A percentile compares a stretch with the other conserved stretches of the same genome.
These are phyloP conservation scores for Oreonectes daqikongensis DNA, from an alignment of 2,797 vertebrate genomes.

Conservation along the genomic window DNA sequence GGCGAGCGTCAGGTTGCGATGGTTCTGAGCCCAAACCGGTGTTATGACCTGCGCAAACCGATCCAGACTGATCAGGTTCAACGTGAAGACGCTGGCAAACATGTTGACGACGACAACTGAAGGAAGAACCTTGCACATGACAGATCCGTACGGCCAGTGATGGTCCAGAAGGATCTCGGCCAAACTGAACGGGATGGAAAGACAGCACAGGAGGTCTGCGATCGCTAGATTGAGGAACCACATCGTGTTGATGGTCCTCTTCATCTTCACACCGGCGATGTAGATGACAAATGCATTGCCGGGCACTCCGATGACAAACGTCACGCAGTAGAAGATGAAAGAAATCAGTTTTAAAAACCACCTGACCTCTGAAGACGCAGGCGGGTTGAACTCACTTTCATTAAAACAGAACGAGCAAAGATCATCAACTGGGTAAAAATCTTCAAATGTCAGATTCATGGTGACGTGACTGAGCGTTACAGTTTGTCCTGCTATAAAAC, in stretches of 20 bases:
- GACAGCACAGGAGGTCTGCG: conserved; percentile 80
- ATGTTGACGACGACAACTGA: conserved; percentile 77
- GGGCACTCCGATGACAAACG: conserved; percentile 75
- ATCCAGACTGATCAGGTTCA: conserved; percentile 77
- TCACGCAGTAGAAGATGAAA: conserved; percentile 66
- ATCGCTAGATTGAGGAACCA: background rate
- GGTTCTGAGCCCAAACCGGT: conserved; percentile 83
- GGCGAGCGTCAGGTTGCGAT: conserved; percentile 65
- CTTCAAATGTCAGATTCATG: background rate
- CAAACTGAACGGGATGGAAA: conserved; percentile 76
- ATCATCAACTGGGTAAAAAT: background rate
- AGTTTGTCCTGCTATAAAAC: background rate
- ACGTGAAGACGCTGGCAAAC: conserved; percentile 82
- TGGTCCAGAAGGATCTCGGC: conserved; percentile 66
- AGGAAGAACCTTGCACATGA: conserved; percentile 65
- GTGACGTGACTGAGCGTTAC: background rate
- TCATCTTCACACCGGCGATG: conserved; percentile 68
- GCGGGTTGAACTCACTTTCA: background rate
- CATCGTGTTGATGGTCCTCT: background rate
- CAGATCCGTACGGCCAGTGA: conserved; percentile 75
- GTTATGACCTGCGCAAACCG: conserved; percentile 75
- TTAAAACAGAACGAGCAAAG: background rate
- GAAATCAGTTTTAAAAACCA: conserved; percentile 52
- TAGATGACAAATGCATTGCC: conserved; percentile 82
- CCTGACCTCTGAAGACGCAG: background rate